Evolutionary conservation across 1,140 invertebrate species (phyloP).

Genomic region (Heliothis subflexa): DNA sequence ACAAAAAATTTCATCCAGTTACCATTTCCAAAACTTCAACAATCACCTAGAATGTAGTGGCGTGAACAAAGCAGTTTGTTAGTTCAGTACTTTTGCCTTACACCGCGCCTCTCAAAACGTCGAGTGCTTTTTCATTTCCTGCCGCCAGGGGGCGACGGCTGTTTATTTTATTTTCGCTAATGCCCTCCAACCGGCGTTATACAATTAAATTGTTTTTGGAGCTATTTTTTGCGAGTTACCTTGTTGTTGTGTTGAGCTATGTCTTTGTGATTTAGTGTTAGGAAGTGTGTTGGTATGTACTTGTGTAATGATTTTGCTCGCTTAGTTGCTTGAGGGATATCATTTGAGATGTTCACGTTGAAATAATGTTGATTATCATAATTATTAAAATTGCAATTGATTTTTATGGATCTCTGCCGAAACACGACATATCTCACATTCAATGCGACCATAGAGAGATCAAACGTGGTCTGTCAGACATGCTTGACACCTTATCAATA

Average conservation of each 20-base stretch:
- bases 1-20: constrained; percentile 12
- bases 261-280: constrained; percentile 14
- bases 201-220: constrained; percentile 58
- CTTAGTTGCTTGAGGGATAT: too few relatives aligned
- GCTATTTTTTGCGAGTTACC: constrained; percentile 53
- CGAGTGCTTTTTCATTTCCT: constrained; percentile 64
- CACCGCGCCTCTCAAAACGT: constrained; percentile 51
- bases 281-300: not conserved
- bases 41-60: constrained; percentile 34
- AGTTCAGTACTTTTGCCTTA: constrained; percentile 55
- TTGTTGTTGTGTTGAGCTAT: constrained; percentile 43
- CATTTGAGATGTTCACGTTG: too few relatives aligned
- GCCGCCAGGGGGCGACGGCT: constrained; percentile 53
- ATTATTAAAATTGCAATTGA: too few relatives aligned
- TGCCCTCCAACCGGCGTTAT: constrained; percentile 51
- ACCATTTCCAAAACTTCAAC: constrained; percentile 7
- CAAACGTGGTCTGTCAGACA: too few relatives aligned
- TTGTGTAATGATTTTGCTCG: not conserved
- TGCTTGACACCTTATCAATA: too few relatives aligned
- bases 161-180: constrained; percentile 60
- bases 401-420: too few relatives aligned
- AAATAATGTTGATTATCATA: too few relatives aligned
- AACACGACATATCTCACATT: too few relatives aligned
- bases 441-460: too few relatives aligned
- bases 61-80: constrained; percentile 60